Evolutionary conservation across 2,888 invertebrate species (phyloP), one percentile per base, ranked within the genome.

Genomic region (Idaea straminata): DNA sequence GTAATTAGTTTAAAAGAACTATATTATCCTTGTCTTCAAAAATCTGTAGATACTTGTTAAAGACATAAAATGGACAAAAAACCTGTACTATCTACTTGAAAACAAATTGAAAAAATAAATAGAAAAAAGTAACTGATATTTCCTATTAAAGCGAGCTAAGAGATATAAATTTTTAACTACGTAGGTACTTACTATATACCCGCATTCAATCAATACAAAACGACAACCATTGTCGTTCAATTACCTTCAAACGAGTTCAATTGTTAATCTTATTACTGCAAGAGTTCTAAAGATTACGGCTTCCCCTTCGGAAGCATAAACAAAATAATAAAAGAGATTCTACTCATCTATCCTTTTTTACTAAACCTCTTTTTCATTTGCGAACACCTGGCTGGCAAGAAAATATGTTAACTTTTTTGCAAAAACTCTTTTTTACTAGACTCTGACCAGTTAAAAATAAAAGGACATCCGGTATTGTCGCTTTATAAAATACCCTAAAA

Each of bases 151-250:
- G 25, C 25, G 25, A 25, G 25, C 3, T 25, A 25, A 25, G 25
- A 25, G 25, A 25, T 25, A 25, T 1, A 25, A 2, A 25, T 25
- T 25, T 3, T 25, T 3, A 25, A 25, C 25, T 3, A 25, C 25
- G 7, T 13, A 13, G 13, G 47, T 7, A 47, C 13, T 7, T 47
- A 10, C 47, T 47, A 7, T 10, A 13, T 47, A 13, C 47, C 47
- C 47, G 47, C 47, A 47, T 47, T 47, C 47, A 47, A 47, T 47
- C 47, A 47, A 47, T 47, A 47, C 47, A 6, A 47, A 47, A 47
- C 47, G 47, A 47, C 5, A 7, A 13, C 47, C 47, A 47, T 47
- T 47, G 47, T 47, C 47, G 47, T 61, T 65, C 66, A 71, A 66
- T 64, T 69, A 47, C 7, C 47, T 47, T 47, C 47, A 47, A 47